These are phyloP conservation scores for Micrasema minimum DNA, from an alignment of 1,140 invertebrate genomes.

Conservation along the genomic window DNA sequence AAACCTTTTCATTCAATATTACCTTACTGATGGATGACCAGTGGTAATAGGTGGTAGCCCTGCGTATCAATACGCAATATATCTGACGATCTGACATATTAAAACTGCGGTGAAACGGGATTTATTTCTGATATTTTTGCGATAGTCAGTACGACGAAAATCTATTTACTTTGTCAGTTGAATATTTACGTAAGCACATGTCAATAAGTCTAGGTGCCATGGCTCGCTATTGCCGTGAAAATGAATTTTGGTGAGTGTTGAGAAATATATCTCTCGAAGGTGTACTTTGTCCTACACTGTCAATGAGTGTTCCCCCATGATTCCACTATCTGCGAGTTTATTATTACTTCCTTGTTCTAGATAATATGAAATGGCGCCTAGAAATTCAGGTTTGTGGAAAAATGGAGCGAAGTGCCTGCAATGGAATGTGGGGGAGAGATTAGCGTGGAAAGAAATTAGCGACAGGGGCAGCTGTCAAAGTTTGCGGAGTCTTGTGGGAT, in stretches of 20 bases:
- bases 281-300: neutral
- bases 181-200: constrained; percentile 38
- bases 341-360: constrained; percentile 36
- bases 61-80: constrained; percentile 44
- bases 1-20: neutral
- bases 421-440: constrained; percentile 44
- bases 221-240: constrained; percentile 9
- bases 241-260: constrained; percentile 44
- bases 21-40: neutral
- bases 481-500: constrained; percentile 85
- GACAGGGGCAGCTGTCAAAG: constrained; percentile 52
- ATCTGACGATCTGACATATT: constrained; percentile 38
- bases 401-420: constrained; percentile 2
- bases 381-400: constrained; percentile 20
- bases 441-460: constrained; percentile 25
- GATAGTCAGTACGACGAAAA: constrained; percentile 38
- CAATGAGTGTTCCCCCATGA: neutral
- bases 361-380: constrained; percentile 46
- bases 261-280: neutral
- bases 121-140: constrained; percentile 38
- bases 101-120: constrained; percentile 2
- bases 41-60: constrained; percentile 5
- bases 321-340: constrained; percentile 10
- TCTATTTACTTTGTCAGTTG: constrained; percentile 23
- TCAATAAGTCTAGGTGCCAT: constrained; percentile 11